A percentile compares a stretch with the other conserved stretches of the same genome.
phyloP scores from a whole-genome alignment of 2,888 invertebrate species.

The Brachyptera risi region DNA sequence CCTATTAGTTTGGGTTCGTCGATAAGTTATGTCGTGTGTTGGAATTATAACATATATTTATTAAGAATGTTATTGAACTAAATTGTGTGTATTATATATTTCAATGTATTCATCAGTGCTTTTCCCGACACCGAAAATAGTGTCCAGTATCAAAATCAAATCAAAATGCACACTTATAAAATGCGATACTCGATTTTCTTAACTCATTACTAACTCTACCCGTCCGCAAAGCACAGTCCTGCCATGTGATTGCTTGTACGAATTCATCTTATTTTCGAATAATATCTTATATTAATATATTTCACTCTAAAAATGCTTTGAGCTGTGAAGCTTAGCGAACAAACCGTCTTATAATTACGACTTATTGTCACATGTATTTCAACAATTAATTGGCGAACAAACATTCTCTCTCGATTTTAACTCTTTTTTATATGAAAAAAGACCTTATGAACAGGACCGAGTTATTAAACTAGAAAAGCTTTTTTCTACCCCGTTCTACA shows the following conservation, averaged over 20 bases:
- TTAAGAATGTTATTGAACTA: neutral
- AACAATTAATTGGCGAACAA: too few relatives aligned
- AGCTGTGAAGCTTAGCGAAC: neutral
- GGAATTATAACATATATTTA: neutral
- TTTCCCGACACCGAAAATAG: neutral
- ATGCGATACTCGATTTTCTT: neutral
- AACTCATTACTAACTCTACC: slow-evolving; percentile 21
- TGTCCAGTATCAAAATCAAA: neutral
- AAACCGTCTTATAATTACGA: neutral
- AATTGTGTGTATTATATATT: too few relatives aligned
- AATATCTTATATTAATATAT: neutral
- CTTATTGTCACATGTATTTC: slow-evolving; percentile 4
- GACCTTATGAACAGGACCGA: too few relatives aligned
- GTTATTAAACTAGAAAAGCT: too few relatives aligned
- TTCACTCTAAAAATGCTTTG: neutral
- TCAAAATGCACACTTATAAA: neutral
- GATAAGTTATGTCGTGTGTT: neutral
- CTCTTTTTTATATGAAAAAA: too few relatives aligned
- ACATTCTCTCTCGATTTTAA: too few relatives aligned
- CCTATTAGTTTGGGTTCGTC: neutral
- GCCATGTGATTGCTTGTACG: slow-evolving; percentile 26
- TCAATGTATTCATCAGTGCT: too few relatives aligned
- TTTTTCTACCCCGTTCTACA: too few relatives aligned
- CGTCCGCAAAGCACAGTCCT: slow-evolving; percentile 31
- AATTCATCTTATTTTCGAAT: slow-evolving; percentile 1